Conservation (phyloP, 37 sponge, comb jelly and placozoan species). For the Spongia lamella region DNA sequence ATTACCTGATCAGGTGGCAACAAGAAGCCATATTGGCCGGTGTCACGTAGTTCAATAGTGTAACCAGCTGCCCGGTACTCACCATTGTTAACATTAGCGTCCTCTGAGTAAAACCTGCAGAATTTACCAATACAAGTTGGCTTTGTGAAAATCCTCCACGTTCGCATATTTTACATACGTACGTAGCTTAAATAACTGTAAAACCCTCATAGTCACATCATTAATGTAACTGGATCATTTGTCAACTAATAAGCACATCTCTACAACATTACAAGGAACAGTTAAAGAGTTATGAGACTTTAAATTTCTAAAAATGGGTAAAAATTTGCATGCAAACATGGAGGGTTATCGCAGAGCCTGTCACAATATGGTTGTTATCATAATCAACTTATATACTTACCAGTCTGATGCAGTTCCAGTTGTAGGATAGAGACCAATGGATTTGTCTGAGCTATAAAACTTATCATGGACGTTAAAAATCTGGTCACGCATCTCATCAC, state of each 20-base stretch:
- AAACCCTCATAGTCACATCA: no score
- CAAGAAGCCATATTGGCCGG: conserved; percentile 53
- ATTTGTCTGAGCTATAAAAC: conserved; percentile 32
- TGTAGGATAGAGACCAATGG: conserved; percentile 48
- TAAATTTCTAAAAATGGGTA: no score
- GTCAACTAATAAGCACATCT: no score
- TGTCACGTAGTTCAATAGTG: conserved; percentile 61
- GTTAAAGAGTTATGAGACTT: no score
- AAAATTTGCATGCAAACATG: no score
- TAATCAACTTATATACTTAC: conserved; percentile 5
- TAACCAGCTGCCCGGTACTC: conserved; percentile 54
- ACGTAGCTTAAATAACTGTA: no score
- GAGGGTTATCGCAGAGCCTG: no score
- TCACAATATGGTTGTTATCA: no score
- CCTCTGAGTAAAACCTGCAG: conserved; percentile 51
- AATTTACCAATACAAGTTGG: neutral
- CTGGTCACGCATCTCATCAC: conserved; percentile 23
- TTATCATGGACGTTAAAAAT: conserved; percentile 23
- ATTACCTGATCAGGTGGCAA: conserved; percentile 66
- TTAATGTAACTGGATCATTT: no score
- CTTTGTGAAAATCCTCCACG: no score
- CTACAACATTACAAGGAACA: no score
- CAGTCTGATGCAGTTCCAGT: conserved; percentile 66
- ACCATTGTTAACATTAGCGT: conserved; percentile 51
- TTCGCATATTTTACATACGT: no score